These are phyloP conservation scores for Venustaconcha ellipsiformis DNA, from an alignment of 1,140 invertebrate species.

Conservation along the genomic window DNA sequence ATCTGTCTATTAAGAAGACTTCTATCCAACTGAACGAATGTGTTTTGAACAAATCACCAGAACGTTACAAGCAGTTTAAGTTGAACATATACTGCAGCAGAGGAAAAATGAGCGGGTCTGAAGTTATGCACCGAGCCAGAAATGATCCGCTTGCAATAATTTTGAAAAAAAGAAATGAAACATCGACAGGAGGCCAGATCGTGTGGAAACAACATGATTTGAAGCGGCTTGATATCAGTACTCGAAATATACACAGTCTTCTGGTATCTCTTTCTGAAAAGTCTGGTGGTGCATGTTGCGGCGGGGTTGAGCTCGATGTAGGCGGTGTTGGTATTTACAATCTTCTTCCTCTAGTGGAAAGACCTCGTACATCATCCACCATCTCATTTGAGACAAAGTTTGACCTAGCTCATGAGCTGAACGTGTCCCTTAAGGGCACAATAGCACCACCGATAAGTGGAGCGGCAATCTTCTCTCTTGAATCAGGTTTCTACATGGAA, in stretches of 20 bases:
- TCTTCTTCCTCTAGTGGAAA: too few relatives aligned
- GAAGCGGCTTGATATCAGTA: not conserved
- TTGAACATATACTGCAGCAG: slow-evolving; percentile 2
- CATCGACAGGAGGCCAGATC: not conserved
- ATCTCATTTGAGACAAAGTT: too few relatives aligned
- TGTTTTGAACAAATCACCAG: too few relatives aligned
- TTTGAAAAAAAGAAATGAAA: slow-evolving; percentile 1
- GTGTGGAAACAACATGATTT: not conserved
- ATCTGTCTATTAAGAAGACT: slow-evolving; percentile 3
- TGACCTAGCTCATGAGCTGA: not conserved
- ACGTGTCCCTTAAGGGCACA: not conserved
- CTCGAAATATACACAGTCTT: too few relatives aligned
- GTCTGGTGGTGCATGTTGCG: too few relatives aligned
- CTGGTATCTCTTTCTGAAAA: too few relatives aligned
- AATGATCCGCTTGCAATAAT: not conserved
- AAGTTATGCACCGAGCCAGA: not conserved
- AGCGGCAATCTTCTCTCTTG: slow-evolving; percentile 1
- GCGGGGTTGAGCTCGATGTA: too few relatives aligned
- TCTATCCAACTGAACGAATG: not conserved
- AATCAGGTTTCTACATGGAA: slow-evolving; percentile 25
- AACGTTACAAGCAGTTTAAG: not conserved
- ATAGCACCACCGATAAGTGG: not conserved
- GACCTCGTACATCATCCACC: too few relatives aligned
- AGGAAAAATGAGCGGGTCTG: slow-evolving; percentile 24
- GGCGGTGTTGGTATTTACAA: too few relatives aligned